A percentile compares a stretch with the other conserved stretches of the same genome.
Evolutionary conservation across 2,113 vertebrate genomes (phyloP).

Genomic region (Pitta sordida): DNA sequence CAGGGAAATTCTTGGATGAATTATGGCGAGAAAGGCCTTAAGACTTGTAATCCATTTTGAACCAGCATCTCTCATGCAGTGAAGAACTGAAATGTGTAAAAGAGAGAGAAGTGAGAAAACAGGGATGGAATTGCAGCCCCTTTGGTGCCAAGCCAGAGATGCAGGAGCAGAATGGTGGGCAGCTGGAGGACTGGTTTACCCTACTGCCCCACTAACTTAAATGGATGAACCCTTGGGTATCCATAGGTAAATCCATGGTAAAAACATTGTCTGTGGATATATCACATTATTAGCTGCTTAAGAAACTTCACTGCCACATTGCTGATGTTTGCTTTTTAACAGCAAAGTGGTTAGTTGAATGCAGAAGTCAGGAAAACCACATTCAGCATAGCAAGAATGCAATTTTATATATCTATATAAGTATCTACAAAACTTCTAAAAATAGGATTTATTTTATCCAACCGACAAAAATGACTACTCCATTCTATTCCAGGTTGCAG

Average conservation of each 20-base stretch:
- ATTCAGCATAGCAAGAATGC: neutral
- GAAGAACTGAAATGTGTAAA: neutral
- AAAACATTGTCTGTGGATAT: neutral
- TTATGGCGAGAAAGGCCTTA: neutral
- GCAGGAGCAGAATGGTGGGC: neutral
- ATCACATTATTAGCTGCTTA: neutral
- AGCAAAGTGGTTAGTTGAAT: neutral
- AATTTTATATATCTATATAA: neutral
- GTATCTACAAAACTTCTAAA: neutral
- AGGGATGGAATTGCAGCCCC: neutral
- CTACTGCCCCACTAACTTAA: neutral
- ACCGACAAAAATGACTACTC: neutral
- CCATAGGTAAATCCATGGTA: too few relatives aligned
- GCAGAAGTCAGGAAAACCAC: neutral
- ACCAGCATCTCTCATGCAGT: neutral
- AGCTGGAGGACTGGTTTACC: neutral
- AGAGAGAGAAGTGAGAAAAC: neutral
- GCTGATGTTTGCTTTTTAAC: neutral
- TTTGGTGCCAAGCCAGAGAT: neutral
- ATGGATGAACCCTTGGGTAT: neutral
- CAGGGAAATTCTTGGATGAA: neutral
- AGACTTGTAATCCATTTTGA: neutral
- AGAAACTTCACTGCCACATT: neutral
- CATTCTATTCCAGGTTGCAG: neutral
- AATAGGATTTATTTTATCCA: neutral